Conservation (phyloP, 2,888 invertebrate genomes). For the Amphimallon solstitiale region DNA sequence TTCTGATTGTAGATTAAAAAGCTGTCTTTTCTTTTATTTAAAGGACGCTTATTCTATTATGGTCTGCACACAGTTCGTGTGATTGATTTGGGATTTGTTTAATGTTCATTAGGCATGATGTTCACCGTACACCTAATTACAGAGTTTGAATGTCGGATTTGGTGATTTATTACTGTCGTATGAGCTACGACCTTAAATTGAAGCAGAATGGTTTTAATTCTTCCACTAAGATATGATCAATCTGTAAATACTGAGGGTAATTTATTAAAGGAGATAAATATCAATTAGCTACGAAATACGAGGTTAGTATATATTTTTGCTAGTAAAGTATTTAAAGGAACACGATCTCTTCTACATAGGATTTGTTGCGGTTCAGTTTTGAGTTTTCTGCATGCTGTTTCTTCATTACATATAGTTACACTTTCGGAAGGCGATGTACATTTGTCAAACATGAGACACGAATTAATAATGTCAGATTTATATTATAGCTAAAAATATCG, state of each 20-base stretch:
- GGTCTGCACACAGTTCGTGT: constrained; percentile 1
- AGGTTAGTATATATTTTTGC: no score
- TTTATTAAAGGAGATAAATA: constrained; percentile 26
- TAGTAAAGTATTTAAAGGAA: no score
- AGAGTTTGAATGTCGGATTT: constrained; percentile 23
- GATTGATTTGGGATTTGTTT: constrained; percentile 30
- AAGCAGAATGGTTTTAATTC: constrained; percentile 18
- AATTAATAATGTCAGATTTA: no score
- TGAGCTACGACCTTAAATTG: constrained; percentile 22
- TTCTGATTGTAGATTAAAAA: constrained; percentile 43
- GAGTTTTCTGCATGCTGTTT: no score
- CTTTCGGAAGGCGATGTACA: no score
- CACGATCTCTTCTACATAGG: no score
- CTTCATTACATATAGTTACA: no score
- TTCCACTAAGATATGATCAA: constrained; percentile 9
- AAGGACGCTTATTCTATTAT: constrained; percentile 23
- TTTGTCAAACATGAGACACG: no score
- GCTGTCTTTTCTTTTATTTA: constrained; percentile 30
- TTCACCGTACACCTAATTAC: constrained; percentile 28
- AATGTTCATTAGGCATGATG: constrained; percentile 29
- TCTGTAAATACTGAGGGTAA: constrained; percentile 18
- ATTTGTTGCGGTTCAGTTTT: no score
- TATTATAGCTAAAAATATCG: no score
- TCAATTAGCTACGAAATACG: constrained; percentile 13
- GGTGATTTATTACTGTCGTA: constrained; percentile 28